Evolutionary conservation across 2,797 vertebrate genomes (phyloP).

Genomic region (Scomberomorus guttatus): DNA sequence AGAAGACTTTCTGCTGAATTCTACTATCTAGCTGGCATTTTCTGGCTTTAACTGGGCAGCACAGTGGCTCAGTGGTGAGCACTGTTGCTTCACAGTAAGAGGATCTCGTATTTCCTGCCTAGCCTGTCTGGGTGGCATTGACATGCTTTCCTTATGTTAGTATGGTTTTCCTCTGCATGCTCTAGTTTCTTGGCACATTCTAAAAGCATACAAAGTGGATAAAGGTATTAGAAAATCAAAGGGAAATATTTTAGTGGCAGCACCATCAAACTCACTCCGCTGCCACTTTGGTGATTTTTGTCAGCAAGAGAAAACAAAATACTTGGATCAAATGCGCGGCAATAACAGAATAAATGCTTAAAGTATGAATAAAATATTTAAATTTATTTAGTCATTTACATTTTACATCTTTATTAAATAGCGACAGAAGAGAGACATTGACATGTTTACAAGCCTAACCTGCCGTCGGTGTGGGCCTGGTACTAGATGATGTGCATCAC

Average conservation of each 20-base stretch:
- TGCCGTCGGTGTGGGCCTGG: background rate
- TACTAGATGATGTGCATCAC: background rate
- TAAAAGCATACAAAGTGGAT: background rate
- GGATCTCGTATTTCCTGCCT: constrained; percentile 25
- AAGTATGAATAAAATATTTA: too few species aligned
- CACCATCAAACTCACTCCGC: too few species aligned
- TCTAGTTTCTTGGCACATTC: constrained; percentile 1
- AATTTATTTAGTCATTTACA: too few species aligned
- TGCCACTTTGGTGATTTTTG: too few species aligned
- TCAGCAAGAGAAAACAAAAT: too few species aligned
- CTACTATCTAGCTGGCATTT: constrained; percentile 39
- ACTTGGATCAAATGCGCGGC: too few species aligned
- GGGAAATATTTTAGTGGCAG: too few species aligned
- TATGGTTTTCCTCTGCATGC: constrained; percentile 2
- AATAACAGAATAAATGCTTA: too few species aligned
- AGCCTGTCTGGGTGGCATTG: constrained; percentile 14
- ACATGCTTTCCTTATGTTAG: background rate
- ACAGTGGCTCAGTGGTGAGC: constrained; percentile 32
- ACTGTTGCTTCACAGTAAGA: constrained; percentile 31
- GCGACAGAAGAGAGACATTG: background rate
- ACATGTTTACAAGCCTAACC: background rate
- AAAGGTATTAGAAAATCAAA: background rate
- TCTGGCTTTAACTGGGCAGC: constrained; percentile 32
- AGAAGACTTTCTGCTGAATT: constrained; percentile 50
- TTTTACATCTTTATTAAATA: too few species aligned